Evolutionary conservation across 2,113 vertebrate genomes (phyloP).

Genomic region (Tamias sibiricus): DNA sequence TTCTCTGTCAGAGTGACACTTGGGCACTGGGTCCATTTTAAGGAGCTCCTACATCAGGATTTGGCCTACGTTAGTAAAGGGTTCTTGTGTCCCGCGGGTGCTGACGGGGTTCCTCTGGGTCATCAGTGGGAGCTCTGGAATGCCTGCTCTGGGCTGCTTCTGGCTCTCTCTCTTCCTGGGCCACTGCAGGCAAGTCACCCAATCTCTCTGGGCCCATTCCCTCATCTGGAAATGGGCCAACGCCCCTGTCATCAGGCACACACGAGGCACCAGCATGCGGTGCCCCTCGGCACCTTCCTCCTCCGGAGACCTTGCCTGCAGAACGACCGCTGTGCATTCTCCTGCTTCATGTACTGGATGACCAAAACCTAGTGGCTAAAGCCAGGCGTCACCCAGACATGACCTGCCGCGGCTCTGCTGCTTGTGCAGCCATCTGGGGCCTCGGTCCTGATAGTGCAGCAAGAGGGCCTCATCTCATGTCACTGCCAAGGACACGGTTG

Average conservation of each 20-base stretch:
- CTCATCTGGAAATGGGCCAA: neutral
- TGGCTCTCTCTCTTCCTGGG: neutral
- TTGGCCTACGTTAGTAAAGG: neutral
- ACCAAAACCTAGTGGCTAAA: neutral
- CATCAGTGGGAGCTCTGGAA: neutral
- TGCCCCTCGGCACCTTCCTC: too few relatives aligned
- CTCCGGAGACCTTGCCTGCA: neutral
- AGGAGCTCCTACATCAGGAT: neutral
- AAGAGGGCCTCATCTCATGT: neutral
- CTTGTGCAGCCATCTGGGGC: neutral
- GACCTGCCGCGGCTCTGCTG: neutral
- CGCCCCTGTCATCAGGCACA: neutral
- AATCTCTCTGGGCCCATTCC: neutral
- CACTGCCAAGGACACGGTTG: accelerated
- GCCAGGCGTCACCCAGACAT: accelerated
- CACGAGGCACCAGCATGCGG: accelerated
- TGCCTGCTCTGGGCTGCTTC: neutral
- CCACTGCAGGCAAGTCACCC: neutral
- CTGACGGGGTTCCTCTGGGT: neutral
- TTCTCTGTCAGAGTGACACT: neutral
- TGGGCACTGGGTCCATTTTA: neutral
- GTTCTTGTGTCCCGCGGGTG: neutral
- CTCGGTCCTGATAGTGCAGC: neutral
- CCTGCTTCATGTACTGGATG: neutral
- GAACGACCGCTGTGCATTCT: neutral